phyloP scores from a whole-genome alignment of 2,113 vertebrate species.

The Odontesthes bonariensis region DNA sequence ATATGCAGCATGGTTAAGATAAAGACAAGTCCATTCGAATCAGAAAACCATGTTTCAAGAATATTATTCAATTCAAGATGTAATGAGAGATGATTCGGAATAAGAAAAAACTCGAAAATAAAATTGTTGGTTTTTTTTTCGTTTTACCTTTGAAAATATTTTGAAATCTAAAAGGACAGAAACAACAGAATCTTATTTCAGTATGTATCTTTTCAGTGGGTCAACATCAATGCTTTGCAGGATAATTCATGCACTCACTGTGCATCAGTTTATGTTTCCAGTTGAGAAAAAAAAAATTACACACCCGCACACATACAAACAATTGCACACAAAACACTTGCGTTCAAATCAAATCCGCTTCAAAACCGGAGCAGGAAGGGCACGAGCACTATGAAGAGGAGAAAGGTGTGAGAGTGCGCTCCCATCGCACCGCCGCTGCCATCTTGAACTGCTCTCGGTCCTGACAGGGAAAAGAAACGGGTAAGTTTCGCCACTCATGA shows the following conservation, averaged over 20 bases:
- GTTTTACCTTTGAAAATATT: conserved; percentile 50
- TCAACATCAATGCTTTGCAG: conserved; percentile 64
- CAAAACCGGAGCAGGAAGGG: conserved; percentile 89
- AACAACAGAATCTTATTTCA: conserved; percentile 20
- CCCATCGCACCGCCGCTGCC: conserved; percentile 86
- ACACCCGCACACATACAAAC: background rate
- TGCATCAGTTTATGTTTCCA: conserved; percentile 75
- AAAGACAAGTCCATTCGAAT: conserved; percentile 52
- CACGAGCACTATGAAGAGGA: conserved; percentile 84
- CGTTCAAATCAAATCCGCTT: conserved; percentile 69
- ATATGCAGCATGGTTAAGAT: conserved; percentile 52
- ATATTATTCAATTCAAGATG: background rate
- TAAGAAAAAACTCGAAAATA: conserved; percentile 29
- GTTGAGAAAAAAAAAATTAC: conserved; percentile 32
- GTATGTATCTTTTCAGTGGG: conserved; percentile 44
- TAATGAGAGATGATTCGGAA: conserved; percentile 58
- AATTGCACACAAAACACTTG: conserved; percentile 36
- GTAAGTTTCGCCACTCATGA: conserved; percentile 10
- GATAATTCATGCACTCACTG: conserved; percentile 60
- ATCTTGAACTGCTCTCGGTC: conserved; percentile 91
- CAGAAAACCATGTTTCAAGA: conserved; percentile 44
- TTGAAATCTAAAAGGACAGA: conserved; percentile 33
- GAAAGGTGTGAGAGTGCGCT: conserved; percentile 79
- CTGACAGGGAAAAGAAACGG: conserved; percentile 68
- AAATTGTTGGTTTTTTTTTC: conserved; percentile 1